Percentiles rank a stretch among this genome's conserved stretches.
phyloP scores from a whole-genome alignment of 2,797 vertebrate genomes.

The Sylvia borin region DNA sequence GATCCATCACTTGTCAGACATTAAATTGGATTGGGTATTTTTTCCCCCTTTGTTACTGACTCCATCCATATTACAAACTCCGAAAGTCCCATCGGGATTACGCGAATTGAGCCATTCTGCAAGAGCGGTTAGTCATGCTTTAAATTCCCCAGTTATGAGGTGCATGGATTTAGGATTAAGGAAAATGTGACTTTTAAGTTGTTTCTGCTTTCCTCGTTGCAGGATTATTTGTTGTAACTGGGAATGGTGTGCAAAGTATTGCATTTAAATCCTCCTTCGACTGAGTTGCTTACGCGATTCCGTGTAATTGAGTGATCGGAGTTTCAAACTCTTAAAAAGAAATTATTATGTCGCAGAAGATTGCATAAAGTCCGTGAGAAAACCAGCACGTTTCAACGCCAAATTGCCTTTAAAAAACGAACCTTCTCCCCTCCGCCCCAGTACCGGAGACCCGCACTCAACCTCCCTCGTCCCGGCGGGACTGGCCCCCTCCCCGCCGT shows the following conservation, averaged over 20 bases:
- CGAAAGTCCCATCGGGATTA: constrained; percentile 68
- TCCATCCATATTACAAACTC: constrained; percentile 52
- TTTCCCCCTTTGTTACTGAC: constrained; percentile 40
- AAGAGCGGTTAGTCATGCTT: constrained; percentile 71
- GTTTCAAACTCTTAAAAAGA: constrained; percentile 58
- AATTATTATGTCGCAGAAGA: constrained; percentile 26
- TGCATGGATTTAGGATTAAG: constrained; percentile 79
- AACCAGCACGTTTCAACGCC: neutral
- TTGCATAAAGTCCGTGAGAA: neutral
- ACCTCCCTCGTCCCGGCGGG: neutral
- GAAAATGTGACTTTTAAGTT: constrained; percentile 83
- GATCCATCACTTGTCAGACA: constrained; percentile 58
- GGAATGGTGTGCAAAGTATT: constrained; percentile 74
- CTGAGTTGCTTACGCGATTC: constrained; percentile 59
- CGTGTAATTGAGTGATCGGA: neutral
- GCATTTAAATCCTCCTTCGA: constrained; percentile 76
- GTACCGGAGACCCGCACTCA: neutral
- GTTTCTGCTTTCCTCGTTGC: constrained; percentile 75
- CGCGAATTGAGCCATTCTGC: constrained; percentile 56
- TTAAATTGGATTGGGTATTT: constrained; percentile 66
- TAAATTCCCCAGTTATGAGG: constrained; percentile 79
- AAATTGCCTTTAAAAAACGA: neutral
- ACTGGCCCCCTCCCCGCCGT: neutral
- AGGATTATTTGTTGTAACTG: constrained; percentile 76
- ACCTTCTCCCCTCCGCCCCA: neutral